Base-by-base conservation (phyloP, 23 tunicate genomes). In the Aplidium turbinatum region DNA sequence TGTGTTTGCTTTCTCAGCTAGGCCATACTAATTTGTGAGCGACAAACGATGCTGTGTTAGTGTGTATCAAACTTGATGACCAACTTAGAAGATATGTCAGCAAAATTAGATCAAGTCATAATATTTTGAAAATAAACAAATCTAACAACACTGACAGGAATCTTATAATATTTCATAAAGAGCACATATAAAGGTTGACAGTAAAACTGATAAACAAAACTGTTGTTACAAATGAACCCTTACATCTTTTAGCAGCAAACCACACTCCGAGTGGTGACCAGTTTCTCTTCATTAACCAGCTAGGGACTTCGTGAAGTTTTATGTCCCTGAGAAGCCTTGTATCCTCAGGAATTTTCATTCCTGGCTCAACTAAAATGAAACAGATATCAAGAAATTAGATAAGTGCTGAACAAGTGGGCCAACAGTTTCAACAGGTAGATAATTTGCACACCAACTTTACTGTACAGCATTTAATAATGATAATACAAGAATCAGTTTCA, bases 311-410 rank as follows among this genome's bases (percentile, higher is more conserved):
- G 46, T 38, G 21, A 47, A 91, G 65, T 57, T 91, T 91, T 0
- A 91, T 51, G 52, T 91, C 86, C 3, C 97, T 66, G 0, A 91
- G 46, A 6, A 60, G 63, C 31, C 97, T 65, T 0, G 80, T 75
- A 58, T 91, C 97, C 3, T 73, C 91, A 18, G 97, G 97, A 35
- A 91, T 33, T 62, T 75, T 79, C 97, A 91, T 91, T 2, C 78
- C 97, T 22, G 91, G 83, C 9, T 73, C 65, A 9, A 91, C 87
- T 86, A 35, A 61, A 65, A 75, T 6, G 29, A 38, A 71, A 56
- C 16, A 9, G 26, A 11, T 23, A 11, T n/a, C 7, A 56, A 56
- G 4, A 30, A 48, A 50, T 25, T 66, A 29, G 2, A 47, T 34
- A 75, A 57, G 78, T 86, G 93, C 42, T 50, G 34, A 42, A 63